A percentile compares a stretch with the other conserved stretches of the same genome.
Evolutionary conservation across 2,888 invertebrate species (phyloP).

Genomic region (Tetranychus piercei): DNA sequence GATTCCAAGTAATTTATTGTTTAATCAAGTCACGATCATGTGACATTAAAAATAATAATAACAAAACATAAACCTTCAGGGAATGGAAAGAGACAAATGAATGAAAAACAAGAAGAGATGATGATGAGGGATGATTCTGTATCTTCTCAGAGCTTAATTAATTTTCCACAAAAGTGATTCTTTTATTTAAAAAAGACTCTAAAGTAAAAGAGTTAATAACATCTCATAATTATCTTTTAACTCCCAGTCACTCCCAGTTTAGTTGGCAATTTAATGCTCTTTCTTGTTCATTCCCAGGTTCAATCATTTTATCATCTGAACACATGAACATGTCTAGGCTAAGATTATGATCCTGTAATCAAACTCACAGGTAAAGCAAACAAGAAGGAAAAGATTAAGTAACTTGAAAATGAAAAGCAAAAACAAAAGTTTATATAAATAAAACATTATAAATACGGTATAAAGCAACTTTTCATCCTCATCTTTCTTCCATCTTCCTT

Average conservation of each 20-base stretch:
- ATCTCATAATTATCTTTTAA: neutral
- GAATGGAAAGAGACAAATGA: neutral
- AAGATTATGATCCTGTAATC: too few species aligned
- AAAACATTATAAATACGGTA: too few species aligned
- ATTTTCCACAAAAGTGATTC: slow-evolving; percentile 1
- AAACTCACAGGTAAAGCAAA: too few species aligned
- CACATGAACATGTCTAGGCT: too few species aligned
- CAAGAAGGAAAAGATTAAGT: too few species aligned
- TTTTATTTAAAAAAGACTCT: neutral
- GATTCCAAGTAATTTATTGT: neutral
- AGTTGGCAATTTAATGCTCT: too few species aligned
- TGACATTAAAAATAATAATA: neutral
- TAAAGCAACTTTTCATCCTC: too few species aligned
- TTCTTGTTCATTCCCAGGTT: too few species aligned
- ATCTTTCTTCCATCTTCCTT: too few species aligned
- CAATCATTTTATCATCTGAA: too few species aligned
- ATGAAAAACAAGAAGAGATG: neutral
- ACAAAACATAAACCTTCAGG: neutral
- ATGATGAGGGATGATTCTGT: neutral
- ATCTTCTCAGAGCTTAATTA: neutral
- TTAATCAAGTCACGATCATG: neutral
- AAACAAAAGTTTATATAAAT: too few species aligned
- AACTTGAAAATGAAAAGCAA: too few species aligned
- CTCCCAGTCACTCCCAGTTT: neutral
- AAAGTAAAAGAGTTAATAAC: neutral